phyloP scores from a whole-genome alignment of 2,797 vertebrate species.

The Xiphorhynchus erythropygius region DNA sequence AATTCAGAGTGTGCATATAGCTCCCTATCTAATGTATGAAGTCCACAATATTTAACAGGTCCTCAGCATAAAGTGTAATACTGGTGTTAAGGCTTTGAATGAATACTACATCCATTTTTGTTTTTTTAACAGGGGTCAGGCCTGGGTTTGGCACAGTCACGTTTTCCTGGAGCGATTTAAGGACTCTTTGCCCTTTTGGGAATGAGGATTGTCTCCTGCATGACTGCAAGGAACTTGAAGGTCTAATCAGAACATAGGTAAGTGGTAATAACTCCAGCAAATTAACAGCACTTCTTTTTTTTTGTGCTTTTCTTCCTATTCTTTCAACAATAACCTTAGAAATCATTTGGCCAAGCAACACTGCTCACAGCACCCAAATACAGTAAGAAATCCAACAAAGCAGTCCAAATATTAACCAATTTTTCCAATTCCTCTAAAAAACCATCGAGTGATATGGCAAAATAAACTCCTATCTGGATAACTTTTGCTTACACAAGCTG shows the following conservation, averaged over 20 bases:
- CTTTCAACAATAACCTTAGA: background rate
- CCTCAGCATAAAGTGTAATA: background rate
- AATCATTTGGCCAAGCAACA: background rate
- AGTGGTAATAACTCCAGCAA: background rate
- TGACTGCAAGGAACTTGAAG: background rate
- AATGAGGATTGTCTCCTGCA: background rate
- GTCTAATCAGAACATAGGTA: background rate
- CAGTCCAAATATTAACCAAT: background rate
- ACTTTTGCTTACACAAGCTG: background rate
- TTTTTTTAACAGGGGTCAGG: background rate
- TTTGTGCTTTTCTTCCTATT: background rate
- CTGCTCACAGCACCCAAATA: background rate
- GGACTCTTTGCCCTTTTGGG: background rate
- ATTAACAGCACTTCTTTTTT: background rate
- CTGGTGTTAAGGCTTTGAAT: background rate
- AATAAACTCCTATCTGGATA: background rate
- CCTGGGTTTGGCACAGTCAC: background rate
- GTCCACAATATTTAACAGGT: background rate
- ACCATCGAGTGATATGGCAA: accelerated
- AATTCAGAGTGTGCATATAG: background rate
- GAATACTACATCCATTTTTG: background rate
- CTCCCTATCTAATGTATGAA: background rate
- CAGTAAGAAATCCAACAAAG: background rate
- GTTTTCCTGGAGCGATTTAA: background rate
- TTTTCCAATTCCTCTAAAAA: background rate